Evolutionary conservation across 2,113 vertebrate species (phyloP).

Genomic region (Megaceryle torquata): DNA sequence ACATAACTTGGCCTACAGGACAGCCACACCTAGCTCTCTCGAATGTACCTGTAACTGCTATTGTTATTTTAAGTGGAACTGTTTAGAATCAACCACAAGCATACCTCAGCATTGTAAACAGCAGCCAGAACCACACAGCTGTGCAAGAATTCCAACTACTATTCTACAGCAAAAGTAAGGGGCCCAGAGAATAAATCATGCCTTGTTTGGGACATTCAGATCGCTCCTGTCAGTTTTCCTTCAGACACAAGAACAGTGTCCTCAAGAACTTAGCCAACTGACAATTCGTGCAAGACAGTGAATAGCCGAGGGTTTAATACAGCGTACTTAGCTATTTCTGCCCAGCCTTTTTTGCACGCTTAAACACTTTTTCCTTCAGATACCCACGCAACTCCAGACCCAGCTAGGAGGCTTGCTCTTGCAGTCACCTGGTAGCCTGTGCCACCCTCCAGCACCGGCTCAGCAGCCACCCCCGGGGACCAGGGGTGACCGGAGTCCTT

Average conservation of each 20-base stretch:
- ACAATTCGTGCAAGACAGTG: neutral
- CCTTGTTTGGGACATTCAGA: neutral
- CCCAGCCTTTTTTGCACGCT: neutral
- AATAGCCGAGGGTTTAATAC: rapidly evolving
- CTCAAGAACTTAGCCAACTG: neutral
- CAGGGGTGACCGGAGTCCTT: too few relatives aligned
- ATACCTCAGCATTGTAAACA: neutral
- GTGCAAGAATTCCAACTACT: neutral
- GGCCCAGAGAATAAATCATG: neutral
- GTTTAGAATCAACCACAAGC: neutral
- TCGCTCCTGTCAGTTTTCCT: neutral
- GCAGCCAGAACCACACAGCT: neutral
- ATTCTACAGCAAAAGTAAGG: neutral
- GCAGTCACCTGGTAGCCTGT: neutral
- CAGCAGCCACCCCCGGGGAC: rapidly evolving
- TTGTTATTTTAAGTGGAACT: neutral
- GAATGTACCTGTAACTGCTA: neutral
- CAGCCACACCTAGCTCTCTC: rapidly evolving
- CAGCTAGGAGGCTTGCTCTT: rapidly evolving
- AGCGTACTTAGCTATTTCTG: neutral
- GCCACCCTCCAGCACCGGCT: neutral
- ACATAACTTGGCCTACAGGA: neutral
- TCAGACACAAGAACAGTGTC: neutral
- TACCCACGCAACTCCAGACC: neutral
- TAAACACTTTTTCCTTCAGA: neutral